A percentile compares a stretch with the other conserved stretches of the same genome.
Conservation (phyloP, 2,113 vertebrate species). For the Melanostigma gelatinosum region DNA sequence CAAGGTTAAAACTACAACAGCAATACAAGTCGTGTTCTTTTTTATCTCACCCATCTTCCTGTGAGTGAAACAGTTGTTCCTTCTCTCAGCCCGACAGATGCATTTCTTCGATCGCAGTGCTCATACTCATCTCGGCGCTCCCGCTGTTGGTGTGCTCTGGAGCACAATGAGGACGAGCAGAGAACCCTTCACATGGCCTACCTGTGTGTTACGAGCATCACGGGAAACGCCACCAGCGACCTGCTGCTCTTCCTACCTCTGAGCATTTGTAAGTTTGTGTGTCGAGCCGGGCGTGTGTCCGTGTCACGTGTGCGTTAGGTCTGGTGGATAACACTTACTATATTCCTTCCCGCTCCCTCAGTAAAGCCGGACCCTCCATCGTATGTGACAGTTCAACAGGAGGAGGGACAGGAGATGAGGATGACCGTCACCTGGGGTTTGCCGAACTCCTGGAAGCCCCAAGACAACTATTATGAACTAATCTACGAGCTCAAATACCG, state of each 20-base stretch:
- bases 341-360: conserved; percentile 33
- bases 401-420: conserved; percentile 38
- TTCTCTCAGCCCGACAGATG: neutral
- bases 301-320: neutral
- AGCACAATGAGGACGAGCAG: conserved; percentile 57
- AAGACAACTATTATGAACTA: conserved; percentile 61
- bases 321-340: neutral
- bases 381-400: conserved; percentile 43
- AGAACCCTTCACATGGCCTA: conserved; percentile 44
- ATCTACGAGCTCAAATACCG: conserved; percentile 74
- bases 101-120: conserved; percentile 45
- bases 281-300: neutral
- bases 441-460: conserved; percentile 73
- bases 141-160: conserved; percentile 80
- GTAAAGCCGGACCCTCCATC: conserved; percentile 82
- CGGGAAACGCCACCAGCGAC: conserved; percentile 69
- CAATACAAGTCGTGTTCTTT: neutral
- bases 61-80: neutral
- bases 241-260: conserved; percentile 51
- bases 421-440: conserved; percentile 75
- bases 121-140: conserved; percentile 62
- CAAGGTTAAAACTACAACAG: neutral
- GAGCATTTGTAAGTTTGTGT: conserved; percentile 72
- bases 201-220: conserved; percentile 76
- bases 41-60: neutral